phyloP scores from a whole-genome alignment of 2,797 vertebrate species.

The Cryptoprocta ferox region DNA sequence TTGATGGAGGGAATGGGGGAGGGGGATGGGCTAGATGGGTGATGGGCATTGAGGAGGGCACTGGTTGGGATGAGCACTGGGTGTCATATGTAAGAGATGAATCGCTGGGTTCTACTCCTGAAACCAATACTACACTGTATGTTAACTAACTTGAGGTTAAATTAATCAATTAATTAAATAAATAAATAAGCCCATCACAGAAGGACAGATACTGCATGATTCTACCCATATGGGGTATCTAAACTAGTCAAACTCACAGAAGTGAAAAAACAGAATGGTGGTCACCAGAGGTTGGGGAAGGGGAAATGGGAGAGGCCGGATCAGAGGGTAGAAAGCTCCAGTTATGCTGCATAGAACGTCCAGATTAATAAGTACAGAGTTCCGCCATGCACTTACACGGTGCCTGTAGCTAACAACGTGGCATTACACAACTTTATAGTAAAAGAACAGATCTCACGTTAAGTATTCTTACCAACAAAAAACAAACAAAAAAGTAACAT shows the following conservation, averaged over 20 bases:
- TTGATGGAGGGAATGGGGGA: no score
- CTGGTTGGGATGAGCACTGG: no score
- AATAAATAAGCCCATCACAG: background rate
- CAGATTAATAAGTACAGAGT: background rate
- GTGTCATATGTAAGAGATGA: no score
- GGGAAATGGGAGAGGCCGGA: background rate
- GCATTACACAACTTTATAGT: background rate
- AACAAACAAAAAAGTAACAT: background rate
- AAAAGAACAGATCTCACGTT: background rate
- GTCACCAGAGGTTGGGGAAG: background rate
- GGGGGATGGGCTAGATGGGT: no score
- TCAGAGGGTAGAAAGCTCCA: rapidly evolving
- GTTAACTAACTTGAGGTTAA: no score
- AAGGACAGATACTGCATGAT: background rate
- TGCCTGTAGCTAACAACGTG: rapidly evolving
- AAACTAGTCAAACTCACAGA: no score
- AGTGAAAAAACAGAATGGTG: background rate
- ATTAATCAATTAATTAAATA: no score
- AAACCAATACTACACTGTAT: no score
- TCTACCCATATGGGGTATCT: rapidly evolving
- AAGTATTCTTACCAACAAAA: background rate
- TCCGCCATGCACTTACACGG: rapidly evolving
- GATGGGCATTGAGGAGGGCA: no score
- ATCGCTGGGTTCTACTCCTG: no score
- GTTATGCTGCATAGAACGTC: rapidly evolving